Evolutionary conservation across 1,140 invertebrate species (phyloP).

Genomic region (Diorhabda carinulata): DNA sequence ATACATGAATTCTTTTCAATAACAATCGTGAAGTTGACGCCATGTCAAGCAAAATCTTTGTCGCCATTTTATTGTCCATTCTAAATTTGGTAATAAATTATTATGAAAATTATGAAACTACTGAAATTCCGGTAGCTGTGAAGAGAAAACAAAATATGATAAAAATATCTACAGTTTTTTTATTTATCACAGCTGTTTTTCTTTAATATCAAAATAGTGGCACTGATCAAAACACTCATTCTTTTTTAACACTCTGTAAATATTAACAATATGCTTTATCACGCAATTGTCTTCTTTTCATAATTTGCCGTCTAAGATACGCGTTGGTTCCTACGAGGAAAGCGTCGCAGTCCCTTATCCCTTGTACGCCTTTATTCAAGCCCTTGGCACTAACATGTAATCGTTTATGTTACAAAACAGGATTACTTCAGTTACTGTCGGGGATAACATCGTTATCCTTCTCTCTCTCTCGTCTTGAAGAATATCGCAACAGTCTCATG

Average conservation of each 20-base stretch:
- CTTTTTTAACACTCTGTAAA: not conserved
- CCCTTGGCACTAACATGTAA: slow-evolving; percentile 16
- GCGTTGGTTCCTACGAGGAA: not conserved
- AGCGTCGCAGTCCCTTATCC: not conserved
- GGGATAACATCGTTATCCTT: slow-evolving; percentile 16
- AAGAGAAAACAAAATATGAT: too few species aligned
- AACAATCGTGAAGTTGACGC: too few species aligned
- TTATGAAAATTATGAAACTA: too few species aligned
- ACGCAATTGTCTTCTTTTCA: not conserved
- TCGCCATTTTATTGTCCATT: too few species aligned
- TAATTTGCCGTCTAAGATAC: not conserved
- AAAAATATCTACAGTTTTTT: too few species aligned
- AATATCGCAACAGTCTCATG: not conserved
- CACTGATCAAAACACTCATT: not conserved
- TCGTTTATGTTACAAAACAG: slow-evolving; percentile 18
- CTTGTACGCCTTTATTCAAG: slow-evolving; percentile 11
- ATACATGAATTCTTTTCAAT: too few species aligned
- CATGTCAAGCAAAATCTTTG: too few species aligned
- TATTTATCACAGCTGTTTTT: too few species aligned
- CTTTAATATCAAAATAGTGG: too few species aligned
- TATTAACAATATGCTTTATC: not conserved
- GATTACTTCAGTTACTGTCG: slow-evolving; percentile 18
- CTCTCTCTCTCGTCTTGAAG: not conserved
- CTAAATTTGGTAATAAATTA: too few species aligned
- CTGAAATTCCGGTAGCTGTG: too few species aligned